Evolutionary conservation across 1,140 invertebrate species (phyloP).

Genomic region (Leptopilina boulardi): DNA sequence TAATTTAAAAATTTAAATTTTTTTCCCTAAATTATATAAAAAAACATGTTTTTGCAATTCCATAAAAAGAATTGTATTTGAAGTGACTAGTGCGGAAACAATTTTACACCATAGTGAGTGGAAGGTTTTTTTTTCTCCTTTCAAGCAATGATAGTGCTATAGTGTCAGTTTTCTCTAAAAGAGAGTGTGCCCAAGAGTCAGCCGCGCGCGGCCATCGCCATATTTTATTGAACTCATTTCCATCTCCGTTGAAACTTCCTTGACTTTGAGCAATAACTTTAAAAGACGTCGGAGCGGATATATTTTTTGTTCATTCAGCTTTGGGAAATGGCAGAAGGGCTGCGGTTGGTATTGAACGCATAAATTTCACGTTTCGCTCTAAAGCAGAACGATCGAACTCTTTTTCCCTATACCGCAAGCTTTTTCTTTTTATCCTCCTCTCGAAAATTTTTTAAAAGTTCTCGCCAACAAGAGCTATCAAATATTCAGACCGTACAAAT

Average conservation of each 20-base stretch:
- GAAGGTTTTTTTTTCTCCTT: background rate
- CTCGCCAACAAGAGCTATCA: constrained; percentile 14
- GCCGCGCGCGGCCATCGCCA: constrained; percentile 44
- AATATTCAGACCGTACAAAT: constrained; percentile 6
- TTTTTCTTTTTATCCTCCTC: constrained; percentile 35
- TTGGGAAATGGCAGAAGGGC: constrained; percentile 27
- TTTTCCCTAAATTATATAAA: too few relatives aligned
- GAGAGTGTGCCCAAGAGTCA: constrained; percentile 8
- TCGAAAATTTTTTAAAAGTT: constrained; percentile 25
- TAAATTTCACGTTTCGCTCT: constrained; percentile 61
- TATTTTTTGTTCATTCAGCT: constrained; percentile 57
- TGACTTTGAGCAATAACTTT: constrained; percentile 63
- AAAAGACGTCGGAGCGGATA: constrained; percentile 58
- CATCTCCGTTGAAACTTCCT: constrained; percentile 60
- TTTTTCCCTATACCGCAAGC: constrained; percentile 43
- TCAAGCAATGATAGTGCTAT: too few relatives aligned
- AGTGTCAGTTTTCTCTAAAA: background rate
- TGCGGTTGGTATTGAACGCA: constrained; percentile 64
- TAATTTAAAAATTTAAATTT: too few relatives aligned
- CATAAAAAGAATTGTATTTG: background rate
- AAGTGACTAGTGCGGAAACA: background rate
- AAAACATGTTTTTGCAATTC: background rate
- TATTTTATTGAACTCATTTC: constrained; percentile 59
- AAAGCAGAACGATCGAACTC: constrained; percentile 53
- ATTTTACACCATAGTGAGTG: background rate